These are phyloP conservation scores for Eretmodus cyanostictus DNA, from an alignment of 2,113 vertebrate genomes.

Conservation along the genomic window DNA sequence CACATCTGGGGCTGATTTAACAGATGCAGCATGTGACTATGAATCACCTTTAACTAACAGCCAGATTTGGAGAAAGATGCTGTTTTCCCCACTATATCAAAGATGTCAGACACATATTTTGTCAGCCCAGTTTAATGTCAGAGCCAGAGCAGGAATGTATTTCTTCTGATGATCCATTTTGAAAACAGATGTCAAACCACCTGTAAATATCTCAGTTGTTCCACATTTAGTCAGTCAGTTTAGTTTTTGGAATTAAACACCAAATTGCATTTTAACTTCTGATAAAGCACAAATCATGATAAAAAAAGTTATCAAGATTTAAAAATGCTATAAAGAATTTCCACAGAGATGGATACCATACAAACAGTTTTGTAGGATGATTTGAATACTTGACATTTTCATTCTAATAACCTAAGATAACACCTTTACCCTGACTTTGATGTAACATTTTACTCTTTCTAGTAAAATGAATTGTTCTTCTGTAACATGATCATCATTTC, in stretches of 20 bases:
- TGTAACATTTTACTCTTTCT: not conserved
- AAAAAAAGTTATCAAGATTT: not conserved
- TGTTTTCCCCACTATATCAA: not conserved
- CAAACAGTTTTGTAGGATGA: not conserved
- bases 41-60: not conserved
- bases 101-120: not conserved
- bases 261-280: not conserved
- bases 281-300: not conserved
- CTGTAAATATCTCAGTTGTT: not conserved
- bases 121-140: not conserved
- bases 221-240: not conserved
- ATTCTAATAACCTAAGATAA: not conserved
- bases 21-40: not conserved
- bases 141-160: not conserved
- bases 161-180: not conserved
- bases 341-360: not conserved
- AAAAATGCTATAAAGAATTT: not conserved
- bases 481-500: not conserved
- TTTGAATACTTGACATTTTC: not conserved
- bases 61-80: not conserved
- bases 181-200: not conserved
- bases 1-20: not conserved
- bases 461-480: not conserved
- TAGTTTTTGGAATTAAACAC: not conserved
- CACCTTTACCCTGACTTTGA: not conserved